Conservation (phyloP, 2,797 vertebrate genomes). For the Heteromormyrus szaboi region DNA sequence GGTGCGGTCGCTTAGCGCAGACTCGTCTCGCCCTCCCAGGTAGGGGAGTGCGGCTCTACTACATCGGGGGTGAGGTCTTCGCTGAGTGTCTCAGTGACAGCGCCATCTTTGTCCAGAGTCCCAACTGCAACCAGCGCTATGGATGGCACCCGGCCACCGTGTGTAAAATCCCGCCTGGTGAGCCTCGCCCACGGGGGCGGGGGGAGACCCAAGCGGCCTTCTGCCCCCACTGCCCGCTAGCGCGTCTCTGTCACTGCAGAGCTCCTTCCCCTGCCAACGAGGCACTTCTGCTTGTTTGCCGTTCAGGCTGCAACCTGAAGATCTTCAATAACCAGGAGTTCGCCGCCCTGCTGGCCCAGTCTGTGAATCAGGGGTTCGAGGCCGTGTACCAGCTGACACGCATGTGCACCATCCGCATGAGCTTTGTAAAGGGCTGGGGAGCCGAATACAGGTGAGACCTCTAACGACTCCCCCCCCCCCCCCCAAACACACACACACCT, state of each 20-base stretch:
- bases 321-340: conserved; percentile 99
- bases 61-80: conserved; percentile 97
- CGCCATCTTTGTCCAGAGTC: conserved; percentile 97
- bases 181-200: conserved; percentile 1
- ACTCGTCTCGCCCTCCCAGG: conserved; percentile 53
- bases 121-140: conserved; percentile 97
- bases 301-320: conserved; percentile 90
- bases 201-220: no score
- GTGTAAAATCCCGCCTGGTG: conserved; percentile 97
- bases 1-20: neutral
- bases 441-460: conserved; percentile 87
- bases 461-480: no score
- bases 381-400: conserved; percentile 94
- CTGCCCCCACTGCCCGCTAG: neutral
- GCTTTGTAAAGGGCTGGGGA: conserved; percentile 97
- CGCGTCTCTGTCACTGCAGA: neutral
- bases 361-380: conserved; percentile 96
- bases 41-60: conserved; percentile 89
- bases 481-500: neutral
- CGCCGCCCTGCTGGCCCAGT: conserved; percentile 87
- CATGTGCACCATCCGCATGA: conserved; percentile 98
- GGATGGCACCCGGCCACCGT: conserved; percentile 97
- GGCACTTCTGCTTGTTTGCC: neutral
- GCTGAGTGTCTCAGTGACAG: conserved; percentile 98
- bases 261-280: neutral